Evolutionary conservation across 2,113 vertebrate genomes (phyloP), one percentile per base, ranked within the genome.

Genomic region (Oreocharis arfaki): DNA sequence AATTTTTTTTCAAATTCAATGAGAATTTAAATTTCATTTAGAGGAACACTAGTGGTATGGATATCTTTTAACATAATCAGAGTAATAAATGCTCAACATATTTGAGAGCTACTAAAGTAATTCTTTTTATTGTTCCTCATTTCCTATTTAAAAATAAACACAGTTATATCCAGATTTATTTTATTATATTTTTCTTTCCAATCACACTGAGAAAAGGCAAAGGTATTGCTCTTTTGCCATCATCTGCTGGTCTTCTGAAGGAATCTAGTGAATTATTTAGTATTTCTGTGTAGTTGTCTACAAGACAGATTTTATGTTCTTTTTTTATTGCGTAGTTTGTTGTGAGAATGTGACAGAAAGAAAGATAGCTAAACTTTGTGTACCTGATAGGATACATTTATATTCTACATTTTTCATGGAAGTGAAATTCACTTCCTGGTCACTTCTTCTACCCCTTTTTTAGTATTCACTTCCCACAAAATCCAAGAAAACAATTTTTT

Each of bases 261-360:
- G 11, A 80, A 88, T 53, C 35, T 75, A 49, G 63, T 91, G 70
- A 93, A 93, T 88, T 96, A 81, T 88, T 94, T 91, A 81, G 32
- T 80, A 86, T 75, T 89, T 56, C 41, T 84, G 22, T 33, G 39
- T 56, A 70, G 47, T 30, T 95, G 67, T 80, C 75, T 77, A 33
- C 33, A 91, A 59, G 59, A 87, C n/a, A n/a, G 39, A 76, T 91
- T 87, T 93, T 81, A 75, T 59, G 24, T 71, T 77, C 27, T 59
- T 84, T 95, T 83, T 80, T 47, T 68, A 14, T 90, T 91, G 74
- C 28, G 56, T 52, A 74, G 57, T 75, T 94, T 94, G 50, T 95
- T 95, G 33, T 80, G 82, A 91, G 78, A 86, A 92, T 74, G 55
- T 33, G 50, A 87, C 37, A 89, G 55, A 91, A 80, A 91, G 61